A percentile compares a stretch with the other conserved stretches of the same genome.
Evolutionary conservation across 2,888 invertebrate species (phyloP).

Genomic region (Temnothorax unifasciatus): DNA sequence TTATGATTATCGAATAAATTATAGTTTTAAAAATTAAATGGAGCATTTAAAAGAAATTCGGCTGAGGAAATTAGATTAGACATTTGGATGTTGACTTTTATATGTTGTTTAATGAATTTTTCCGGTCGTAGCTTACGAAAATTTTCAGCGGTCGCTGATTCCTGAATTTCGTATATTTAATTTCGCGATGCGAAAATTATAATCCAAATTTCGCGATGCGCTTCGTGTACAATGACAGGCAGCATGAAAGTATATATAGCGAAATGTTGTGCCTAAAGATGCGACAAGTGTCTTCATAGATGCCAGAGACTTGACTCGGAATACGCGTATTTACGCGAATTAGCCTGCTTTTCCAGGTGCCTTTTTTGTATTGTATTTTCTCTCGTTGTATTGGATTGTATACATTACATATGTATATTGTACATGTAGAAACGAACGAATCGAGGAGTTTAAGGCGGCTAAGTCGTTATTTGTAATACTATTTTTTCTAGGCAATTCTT

Average conservation of each 20-base stretch:
- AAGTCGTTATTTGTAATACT: constrained; percentile 77
- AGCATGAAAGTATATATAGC: constrained; percentile 77
- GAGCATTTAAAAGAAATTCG: background rate
- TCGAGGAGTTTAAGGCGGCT: constrained; percentile 63
- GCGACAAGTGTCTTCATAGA: constrained; percentile 71
- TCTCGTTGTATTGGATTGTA: constrained; percentile 79
- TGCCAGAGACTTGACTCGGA: constrained; percentile 49
- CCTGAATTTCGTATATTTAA: constrained; percentile 68
- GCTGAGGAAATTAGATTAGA: background rate
- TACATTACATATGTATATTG: constrained; percentile 24
- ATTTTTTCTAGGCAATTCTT: constrained; percentile 74
- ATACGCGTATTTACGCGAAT: constrained; percentile 46
- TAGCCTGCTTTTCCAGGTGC: constrained; percentile 77
- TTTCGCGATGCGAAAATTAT: constrained; percentile 64
- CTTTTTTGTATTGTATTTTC: constrained; percentile 75
- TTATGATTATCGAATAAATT: background rate
- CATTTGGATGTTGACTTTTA: constrained; percentile 4
- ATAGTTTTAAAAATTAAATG: background rate
- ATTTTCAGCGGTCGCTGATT: background rate
- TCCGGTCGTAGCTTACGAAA: background rate
- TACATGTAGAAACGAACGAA: constrained; percentile 44
- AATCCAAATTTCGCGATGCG: constrained; percentile 52
- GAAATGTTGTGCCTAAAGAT: constrained; percentile 78
- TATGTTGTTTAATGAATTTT: constrained; percentile 3
- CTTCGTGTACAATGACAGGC: constrained; percentile 77